Base-by-base conservation (phyloP, 2,797 vertebrate species). In the Rhabdophis nuchalis region DNA sequence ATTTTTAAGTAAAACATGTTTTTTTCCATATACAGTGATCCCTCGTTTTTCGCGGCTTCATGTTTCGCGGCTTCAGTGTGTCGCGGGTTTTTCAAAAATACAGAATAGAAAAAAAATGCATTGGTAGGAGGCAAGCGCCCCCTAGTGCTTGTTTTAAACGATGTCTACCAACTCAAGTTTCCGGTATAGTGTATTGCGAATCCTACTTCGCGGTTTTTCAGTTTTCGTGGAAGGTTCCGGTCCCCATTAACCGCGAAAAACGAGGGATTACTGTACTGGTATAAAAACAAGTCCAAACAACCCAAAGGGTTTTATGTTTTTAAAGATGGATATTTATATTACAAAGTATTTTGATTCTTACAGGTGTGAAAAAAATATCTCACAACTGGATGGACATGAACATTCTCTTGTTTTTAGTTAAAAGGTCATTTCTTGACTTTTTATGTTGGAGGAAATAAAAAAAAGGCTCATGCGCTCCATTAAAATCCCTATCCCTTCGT, bases 1-100 rank as follows among this genome's bases (percentile, higher is more conserved):
- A 94, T 94, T 96, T 93, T 95, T 88, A 96, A 72, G 90, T 82
- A 92, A 95, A 95, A 93, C 96, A 93, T 96, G 93, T 90, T 94
- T 96, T 87, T 36, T 94, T 94, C 94, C 90, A 94, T 94, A 93
- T 95, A n/a, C n/a, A n/a, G n/a, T n/a, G n/a, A n/a, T n/a, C n/a
- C n/a, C n/a, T n/a, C n/a, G n/a, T n/a, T n/a, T n/a, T n/a, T n/a
- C n/a, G n/a, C n/a, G n/a, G n/a, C n/a, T n/a, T n/a, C n/a, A n/a
- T n/a, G n/a, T n/a, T n/a, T n/a, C n/a, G n/a, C n/a, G n/a, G n/a
- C n/a, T n/a, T n/a, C n/a, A n/a, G n/a, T n/a, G n/a, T n/a, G n/a
- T n/a, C n/a, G n/a, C n/a, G n/a, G n/a, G n/a, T n/a, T n/a, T n/a
- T n/a, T n/a, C n/a, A n/a, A n/a, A n/a, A n/a, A n/a, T n/a, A n/a